A percentile compares a stretch with the other conserved stretches of the same genome.
These are phyloP conservation scores for Nematolebias whitei DNA, from an alignment of 2,113 vertebrate genomes.

Conservation along the genomic window DNA sequence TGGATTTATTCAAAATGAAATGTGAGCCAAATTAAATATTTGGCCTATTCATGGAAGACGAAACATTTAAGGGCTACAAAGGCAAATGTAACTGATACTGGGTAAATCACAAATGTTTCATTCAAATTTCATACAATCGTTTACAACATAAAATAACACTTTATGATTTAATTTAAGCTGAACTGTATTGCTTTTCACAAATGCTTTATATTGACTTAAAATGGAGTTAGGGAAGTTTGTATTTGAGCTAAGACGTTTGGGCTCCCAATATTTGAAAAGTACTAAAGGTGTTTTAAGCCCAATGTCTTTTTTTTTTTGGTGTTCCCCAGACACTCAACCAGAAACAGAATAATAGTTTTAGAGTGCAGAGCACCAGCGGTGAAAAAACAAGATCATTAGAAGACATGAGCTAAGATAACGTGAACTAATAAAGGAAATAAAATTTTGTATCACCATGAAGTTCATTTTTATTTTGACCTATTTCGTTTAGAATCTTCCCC, in stretches of 20 bases:
- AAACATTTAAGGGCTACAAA: constrained; percentile 7
- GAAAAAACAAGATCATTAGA: constrained; percentile 34
- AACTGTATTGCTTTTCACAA: too few relatives aligned
- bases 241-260: too few relatives aligned
- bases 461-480: constrained; percentile 52
- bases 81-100: neutral
- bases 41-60: neutral
- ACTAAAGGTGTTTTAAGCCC: neutral
- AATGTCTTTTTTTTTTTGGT: neutral
- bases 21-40: neutral
- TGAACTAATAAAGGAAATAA: constrained; percentile 56
- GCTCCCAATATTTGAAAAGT: too few relatives aligned
- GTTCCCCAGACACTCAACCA: constrained; percentile 1
- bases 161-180: too few relatives aligned
- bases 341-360: constrained; percentile 1
- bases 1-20: neutral
- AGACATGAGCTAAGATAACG: constrained; percentile 49
- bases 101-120: neutral
- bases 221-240: too few relatives aligned
- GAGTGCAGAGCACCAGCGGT: constrained; percentile 1
- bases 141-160: neutral
- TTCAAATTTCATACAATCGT: neutral
- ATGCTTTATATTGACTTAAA: too few relatives aligned
- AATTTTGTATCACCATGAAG: constrained; percentile 52
- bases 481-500: constrained; percentile 42